Evolutionary conservation across 2,113 vertebrate species (phyloP).

Genomic region (Machaerirhynchus nigripectus): DNA sequence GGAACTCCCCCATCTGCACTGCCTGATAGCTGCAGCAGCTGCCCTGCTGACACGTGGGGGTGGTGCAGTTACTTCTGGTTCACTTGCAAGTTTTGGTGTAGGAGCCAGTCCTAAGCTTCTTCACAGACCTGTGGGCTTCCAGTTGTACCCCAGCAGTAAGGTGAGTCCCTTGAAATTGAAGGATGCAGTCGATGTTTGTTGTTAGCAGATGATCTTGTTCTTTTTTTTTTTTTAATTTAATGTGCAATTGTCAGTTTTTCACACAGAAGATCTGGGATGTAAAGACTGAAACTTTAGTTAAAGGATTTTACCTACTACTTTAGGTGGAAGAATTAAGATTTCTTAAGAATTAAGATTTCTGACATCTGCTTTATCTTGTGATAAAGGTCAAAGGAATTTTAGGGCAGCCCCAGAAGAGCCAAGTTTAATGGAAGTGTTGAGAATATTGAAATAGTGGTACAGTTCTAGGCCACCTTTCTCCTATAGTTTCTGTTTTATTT

Average conservation of each 20-base stretch:
- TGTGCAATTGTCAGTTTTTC: not conserved
- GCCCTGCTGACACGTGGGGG: fast-evolving
- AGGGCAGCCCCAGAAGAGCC: not conserved
- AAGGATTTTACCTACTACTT: not conserved
- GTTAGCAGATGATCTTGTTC: not conserved
- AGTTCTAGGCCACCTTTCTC: not conserved
- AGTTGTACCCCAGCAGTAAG: not conserved
- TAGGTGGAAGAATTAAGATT: not conserved
- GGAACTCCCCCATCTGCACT: fast-evolving
- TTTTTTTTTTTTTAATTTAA: not conserved
- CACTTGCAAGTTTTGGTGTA: not conserved
- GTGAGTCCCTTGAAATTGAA: not conserved
- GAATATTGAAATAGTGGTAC: not conserved
- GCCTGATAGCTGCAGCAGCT: not conserved
- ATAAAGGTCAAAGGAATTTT: not conserved
- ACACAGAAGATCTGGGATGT: not conserved
- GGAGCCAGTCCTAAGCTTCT: not conserved
- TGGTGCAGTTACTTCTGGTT: not conserved
- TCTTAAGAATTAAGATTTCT: not conserved
- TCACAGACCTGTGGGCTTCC: not conserved
- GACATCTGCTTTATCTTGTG: not conserved
- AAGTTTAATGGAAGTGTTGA: not conserved
- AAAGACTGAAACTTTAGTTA: not conserved
- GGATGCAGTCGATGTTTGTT: not conserved
- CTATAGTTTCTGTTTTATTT: not conserved